Conservation (phyloP, 1,140 invertebrate genomes). For the Pinna nobilis region DNA sequence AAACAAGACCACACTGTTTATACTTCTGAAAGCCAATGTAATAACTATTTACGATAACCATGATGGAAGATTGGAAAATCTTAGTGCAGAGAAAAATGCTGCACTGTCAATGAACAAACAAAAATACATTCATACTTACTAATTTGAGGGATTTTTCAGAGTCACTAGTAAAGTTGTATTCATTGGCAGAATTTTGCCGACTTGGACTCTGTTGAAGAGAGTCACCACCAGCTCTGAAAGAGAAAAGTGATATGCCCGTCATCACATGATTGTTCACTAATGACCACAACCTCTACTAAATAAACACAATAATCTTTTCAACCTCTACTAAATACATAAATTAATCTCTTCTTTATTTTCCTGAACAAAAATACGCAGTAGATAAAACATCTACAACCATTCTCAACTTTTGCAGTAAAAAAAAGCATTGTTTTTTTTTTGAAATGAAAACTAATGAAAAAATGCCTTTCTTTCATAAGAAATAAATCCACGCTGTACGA, state of each 20-base stretch:
- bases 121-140: not conserved
- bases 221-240: constrained; percentile 47
- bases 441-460: too few relatives aligned
- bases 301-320: not conserved
- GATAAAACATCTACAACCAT: too few relatives aligned
- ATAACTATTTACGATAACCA: too few relatives aligned
- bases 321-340: not conserved
- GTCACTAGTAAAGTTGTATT: constrained; percentile 59
- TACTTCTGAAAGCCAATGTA: too few relatives aligned
- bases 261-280: not conserved
- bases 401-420: too few relatives aligned
- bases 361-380: not conserved
- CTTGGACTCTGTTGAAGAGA: constrained; percentile 48
- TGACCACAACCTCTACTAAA: not conserved
- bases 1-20: too few relatives aligned
- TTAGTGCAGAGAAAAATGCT: not conserved
- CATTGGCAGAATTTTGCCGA: constrained; percentile 53
- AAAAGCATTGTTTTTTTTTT: too few relatives aligned
- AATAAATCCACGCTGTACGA: too few relatives aligned
- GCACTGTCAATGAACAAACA: not conserved
- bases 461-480: too few relatives aligned
- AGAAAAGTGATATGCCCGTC: too few relatives aligned
- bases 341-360: not conserved
- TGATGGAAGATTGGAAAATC: too few relatives aligned
- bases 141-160: constrained; percentile 45